These are phyloP conservation scores for Geococcyx californianus DNA, from an alignment of 2,113 vertebrate genomes.

Conservation along the genomic window DNA sequence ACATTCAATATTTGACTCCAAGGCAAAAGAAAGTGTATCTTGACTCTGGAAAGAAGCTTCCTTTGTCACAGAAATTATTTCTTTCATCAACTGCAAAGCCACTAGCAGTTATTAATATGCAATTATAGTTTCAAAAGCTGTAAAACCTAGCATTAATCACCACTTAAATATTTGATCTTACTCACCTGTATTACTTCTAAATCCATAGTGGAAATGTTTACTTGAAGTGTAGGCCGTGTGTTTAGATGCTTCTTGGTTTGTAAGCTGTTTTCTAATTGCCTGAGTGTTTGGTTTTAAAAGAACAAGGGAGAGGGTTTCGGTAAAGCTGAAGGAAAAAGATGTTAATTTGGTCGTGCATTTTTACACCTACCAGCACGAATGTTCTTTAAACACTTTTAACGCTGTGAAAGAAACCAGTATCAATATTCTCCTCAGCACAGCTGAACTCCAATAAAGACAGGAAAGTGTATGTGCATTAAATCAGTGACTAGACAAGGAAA, in stretches of 20 bases:
- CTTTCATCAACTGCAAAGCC: neutral
- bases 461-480: neutral
- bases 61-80: neutral
- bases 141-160: conserved; percentile 51
- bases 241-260: neutral
- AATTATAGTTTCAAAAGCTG: conserved; percentile 45
- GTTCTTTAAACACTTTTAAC: neutral
- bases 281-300: neutral
- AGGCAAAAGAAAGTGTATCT: neutral
- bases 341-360: conserved; percentile 28
- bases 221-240: neutral
- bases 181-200: conserved; percentile 24
- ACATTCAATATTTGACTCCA: neutral
- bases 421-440: neutral
- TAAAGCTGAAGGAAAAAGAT: neutral
- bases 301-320: neutral
- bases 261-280: neutral
- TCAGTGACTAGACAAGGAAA: neutral
- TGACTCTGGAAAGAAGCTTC: neutral
- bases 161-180: conserved; percentile 51
- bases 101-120: conserved; percentile 17
- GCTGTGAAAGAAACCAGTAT: neutral
- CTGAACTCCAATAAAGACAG: neutral
- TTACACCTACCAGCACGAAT: neutral
- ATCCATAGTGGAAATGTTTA: neutral